Percentiles rank a stretch among this genome's conserved stretches.
Evolutionary conservation across 2,888 invertebrate species (phyloP).

Genomic region (Clostera curtula): DNA sequence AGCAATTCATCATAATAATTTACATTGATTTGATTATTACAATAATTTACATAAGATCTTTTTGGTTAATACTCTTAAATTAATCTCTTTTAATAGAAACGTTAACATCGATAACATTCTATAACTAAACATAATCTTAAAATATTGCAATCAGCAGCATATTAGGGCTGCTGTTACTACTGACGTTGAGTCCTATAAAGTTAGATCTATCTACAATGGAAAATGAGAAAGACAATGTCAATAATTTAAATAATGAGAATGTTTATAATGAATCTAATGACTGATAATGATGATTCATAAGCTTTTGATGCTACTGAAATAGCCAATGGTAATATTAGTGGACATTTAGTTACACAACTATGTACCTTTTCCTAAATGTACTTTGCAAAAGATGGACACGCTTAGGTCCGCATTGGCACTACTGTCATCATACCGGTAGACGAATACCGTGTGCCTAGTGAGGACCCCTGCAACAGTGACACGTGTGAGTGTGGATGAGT

Average conservation of each 20-base stretch:
- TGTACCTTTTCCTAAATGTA: conserved; percentile 75
- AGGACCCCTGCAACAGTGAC: conserved; percentile 68
- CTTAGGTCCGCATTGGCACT: conserved; percentile 67
- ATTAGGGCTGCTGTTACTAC: too few relatives aligned
- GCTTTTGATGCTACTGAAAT: conserved; percentile 15
- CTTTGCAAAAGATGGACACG: conserved; percentile 73
- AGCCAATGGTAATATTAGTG: conserved; percentile 19
- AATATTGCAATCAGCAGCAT: too few relatives aligned
- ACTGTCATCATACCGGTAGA: conserved; percentile 70
- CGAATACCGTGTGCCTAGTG: conserved; percentile 68
- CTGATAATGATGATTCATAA: conserved; percentile 11
- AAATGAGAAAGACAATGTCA: conserved; percentile 2
- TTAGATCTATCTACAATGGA: conserved; percentile 1
- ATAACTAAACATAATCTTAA: too few relatives aligned
- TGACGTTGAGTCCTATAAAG: too few relatives aligned
- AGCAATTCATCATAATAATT: too few relatives aligned
- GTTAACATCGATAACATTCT: too few relatives aligned
- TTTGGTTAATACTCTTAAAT: too few relatives aligned
- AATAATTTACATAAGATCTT: too few relatives aligned
- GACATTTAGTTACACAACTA: conserved; percentile 34
- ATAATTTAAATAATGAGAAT: conserved; percentile 6
- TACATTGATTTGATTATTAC: too few relatives aligned
- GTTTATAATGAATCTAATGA: conserved; percentile 7
- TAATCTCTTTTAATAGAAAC: too few relatives aligned
- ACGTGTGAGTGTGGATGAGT: conserved; percentile 21